Percentiles rank a stretch among this genome's conserved stretches.
phyloP scores from a whole-genome alignment of 2,888 invertebrate genomes.

The Diadegma fenestrale region DNA sequence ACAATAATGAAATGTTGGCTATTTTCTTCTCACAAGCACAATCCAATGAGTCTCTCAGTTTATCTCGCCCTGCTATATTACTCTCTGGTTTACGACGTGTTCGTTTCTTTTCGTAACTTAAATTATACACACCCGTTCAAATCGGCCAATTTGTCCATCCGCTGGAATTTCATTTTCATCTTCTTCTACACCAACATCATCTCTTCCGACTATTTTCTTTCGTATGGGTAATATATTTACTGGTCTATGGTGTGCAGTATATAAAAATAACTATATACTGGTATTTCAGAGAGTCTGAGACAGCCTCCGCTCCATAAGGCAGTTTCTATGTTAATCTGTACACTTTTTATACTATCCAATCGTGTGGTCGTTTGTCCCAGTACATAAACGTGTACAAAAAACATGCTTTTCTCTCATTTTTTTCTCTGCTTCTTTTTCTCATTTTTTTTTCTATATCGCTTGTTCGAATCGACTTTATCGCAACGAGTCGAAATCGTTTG shows the following conservation, averaged over 20 bases:
- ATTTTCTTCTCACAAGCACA: conserved; percentile 36
- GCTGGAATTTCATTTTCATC: conserved; percentile 68
- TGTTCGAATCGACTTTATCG: conserved; percentile 49
- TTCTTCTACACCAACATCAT: conserved; percentile 31
- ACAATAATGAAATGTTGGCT: conserved; percentile 42
- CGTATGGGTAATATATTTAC: conserved; percentile 34
- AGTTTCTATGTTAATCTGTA: conserved; percentile 73
- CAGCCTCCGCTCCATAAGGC: conserved; percentile 60
- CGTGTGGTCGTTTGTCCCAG: conserved; percentile 39
- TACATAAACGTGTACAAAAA: conserved; percentile 8
- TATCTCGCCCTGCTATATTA: conserved; percentile 63
- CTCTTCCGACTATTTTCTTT: neutral
- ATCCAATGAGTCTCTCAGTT: conserved; percentile 45
- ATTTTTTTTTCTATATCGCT: conserved; percentile 13
- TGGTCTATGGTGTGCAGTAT: conserved; percentile 8
- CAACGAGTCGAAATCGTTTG: conserved; percentile 30
- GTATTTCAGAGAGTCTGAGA: conserved; percentile 6
- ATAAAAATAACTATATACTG: conserved; percentile 41
- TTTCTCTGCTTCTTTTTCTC: neutral
- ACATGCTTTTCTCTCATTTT: conserved; percentile 27
- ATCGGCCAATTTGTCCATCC: conserved; percentile 74
- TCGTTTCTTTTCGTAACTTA: conserved; percentile 56
- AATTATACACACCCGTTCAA: conserved; percentile 58
- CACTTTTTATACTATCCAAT: conserved; percentile 62
- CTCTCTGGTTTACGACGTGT: conserved; percentile 70